Percentiles rank a stretch among this genome's conserved stretches.
These are phyloP conservation scores for Brachyrhaphis roseni DNA, from an alignment of 2,797 vertebrate genomes.

Conservation along the genomic window DNA sequence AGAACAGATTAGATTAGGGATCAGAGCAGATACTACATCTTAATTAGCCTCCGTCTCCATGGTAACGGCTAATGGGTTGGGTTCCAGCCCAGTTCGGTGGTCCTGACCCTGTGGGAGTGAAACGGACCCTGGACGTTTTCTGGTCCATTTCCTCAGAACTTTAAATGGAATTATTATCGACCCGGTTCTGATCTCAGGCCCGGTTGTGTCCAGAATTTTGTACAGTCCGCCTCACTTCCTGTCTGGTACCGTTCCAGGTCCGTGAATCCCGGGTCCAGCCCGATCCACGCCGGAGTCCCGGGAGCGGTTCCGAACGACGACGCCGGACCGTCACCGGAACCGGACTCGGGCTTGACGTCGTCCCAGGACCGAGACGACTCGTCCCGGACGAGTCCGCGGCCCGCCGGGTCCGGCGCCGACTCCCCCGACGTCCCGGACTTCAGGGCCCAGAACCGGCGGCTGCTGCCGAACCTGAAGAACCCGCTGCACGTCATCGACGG, in stretches of 20 bases:
- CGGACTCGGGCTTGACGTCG: conserved; percentile 16
- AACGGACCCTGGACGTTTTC: background rate
- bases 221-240: background rate
- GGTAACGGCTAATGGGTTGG: no score
- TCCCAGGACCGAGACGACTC: background rate
- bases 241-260: conserved; percentile 76
- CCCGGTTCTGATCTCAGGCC: background rate
- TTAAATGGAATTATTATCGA: background rate
- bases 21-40: background rate
- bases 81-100: no score
- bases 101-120: no score
- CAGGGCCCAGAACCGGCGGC: conserved; percentile 82
- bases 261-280: conserved; percentile 70
- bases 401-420: conserved; percentile 18
- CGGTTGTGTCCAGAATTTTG: background rate
- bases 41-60: no score
- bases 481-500: conserved; percentile 88
- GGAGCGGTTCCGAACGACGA: conserved; percentile 73
- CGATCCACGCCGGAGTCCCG: conserved; percentile 57
- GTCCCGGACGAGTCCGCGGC: background rate
- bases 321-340: conserved; percentile 44
- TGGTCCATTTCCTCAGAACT: background rate
- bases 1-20: background rate
- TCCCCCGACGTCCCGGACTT: conserved; percentile 58
- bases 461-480: conserved; percentile 84